Evolutionary conservation across 2,113 vertebrate genomes (phyloP), one percentile per base, ranked within the genome.

Genomic region (Corythaeola cristata): DNA sequence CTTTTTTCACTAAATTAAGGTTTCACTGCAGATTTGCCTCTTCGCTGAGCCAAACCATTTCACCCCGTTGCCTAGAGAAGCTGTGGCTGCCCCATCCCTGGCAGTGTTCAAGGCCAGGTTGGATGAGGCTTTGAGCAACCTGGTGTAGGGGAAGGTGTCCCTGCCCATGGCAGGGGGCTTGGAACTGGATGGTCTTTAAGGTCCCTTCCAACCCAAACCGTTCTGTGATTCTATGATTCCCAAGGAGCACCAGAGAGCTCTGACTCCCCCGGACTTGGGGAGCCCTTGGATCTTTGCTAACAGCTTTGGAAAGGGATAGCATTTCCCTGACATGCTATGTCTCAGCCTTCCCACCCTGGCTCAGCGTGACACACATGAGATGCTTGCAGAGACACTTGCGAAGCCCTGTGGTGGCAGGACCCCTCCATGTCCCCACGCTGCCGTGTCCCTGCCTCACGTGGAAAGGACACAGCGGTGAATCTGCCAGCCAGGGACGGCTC

Each of bases 281-380:
- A 67, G 56, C 32, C 27, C 20, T 24, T n/a, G 60, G 53, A 19
- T 55, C 62, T 77, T 28, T 60, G 55, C 53, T 56, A 13, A 30
- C 39, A 73, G 24, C 88, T 27, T 79, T 3, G 4, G 71, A 44
- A 88, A 83, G 81, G 53, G 67, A 68, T 4, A 6, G 50, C 13
- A 60, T 73, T 81, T 77, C 39, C 71, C 72, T 8, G 3, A 19
- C 37, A 37, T 1, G 1, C 50, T 1, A 0, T 17, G 44, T 44
- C 67, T 41, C 2, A 2, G 52, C 16, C 5, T 37, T 50, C 60
- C 10, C 53, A 33, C 22, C 80, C 55, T 2, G 5, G 21, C 62
- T 58, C 37, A 11, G 58, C 2, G 1, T 3, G 4, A 53, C 1
- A 1, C 0, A 4, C 0, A 1, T 21, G 32, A 56, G 41, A n/a